phyloP scores from a whole-genome alignment of 2,888 invertebrate species.

The Tineola bisselliella region DNA sequence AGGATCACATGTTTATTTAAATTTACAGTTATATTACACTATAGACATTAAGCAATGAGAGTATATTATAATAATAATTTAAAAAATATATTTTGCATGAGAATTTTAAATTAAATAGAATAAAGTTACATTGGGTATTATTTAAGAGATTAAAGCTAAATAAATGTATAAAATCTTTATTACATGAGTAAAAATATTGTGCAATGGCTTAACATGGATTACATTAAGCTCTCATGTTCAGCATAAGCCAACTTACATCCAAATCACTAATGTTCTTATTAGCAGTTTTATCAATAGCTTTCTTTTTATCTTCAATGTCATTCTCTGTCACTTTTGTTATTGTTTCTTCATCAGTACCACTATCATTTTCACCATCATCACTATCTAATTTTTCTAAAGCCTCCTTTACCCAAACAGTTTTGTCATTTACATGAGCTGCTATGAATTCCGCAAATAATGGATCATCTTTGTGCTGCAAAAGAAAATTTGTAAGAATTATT shows the following conservation, averaged over 20 bases:
- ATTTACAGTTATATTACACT: too few species aligned
- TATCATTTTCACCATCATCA: constrained; percentile 39
- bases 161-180: too few species aligned
- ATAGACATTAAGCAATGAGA: too few species aligned
- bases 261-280: constrained; percentile 80
- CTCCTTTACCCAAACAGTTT: constrained; percentile 49
- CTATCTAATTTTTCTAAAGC: constrained; percentile 40
- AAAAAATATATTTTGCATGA: too few species aligned
- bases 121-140: too few species aligned
- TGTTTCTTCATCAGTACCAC: constrained; percentile 31
- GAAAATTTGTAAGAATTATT: background rate
- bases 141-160: too few species aligned
- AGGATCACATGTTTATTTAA: too few species aligned
- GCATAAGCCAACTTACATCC: constrained; percentile 61
- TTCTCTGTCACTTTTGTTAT: constrained; percentile 21
- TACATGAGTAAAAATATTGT: too few species aligned
- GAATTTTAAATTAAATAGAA: too few species aligned
- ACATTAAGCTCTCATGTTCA: too few species aligned
- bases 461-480: constrained; percentile 80
- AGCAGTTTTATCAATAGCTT: constrained; percentile 67
- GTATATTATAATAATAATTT: too few species aligned
- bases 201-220: too few species aligned
- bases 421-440: constrained; percentile 76
- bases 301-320: constrained; percentile 17
- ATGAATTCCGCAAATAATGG: constrained; percentile 90